Percentiles rank a stretch among this genome's conserved stretches.
phyloP scores from a whole-genome alignment of 1,140 invertebrate genomes.

The Drosophila kepulauana region DNA sequence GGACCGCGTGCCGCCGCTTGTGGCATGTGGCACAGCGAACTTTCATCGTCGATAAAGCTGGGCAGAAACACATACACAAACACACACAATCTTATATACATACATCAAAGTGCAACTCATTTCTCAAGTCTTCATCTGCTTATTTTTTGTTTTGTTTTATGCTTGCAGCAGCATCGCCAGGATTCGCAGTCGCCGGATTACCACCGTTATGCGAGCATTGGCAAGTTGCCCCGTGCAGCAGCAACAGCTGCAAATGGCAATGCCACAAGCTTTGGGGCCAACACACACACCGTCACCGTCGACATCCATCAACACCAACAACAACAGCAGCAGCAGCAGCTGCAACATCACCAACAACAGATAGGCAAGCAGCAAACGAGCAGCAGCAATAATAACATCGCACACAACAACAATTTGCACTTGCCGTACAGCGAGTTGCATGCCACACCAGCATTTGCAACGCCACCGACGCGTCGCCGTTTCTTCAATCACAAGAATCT shows the following conservation, averaged over 20 bases:
- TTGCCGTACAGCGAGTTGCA: conserved; percentile 69
- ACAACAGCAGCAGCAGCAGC: conserved; percentile 42
- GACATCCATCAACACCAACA: conserved; percentile 73
- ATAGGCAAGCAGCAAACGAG: conserved; percentile 51
- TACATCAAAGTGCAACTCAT: conserved; percentile 22
- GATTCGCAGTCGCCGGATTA: conserved; percentile 83
- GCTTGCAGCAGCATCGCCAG: conserved; percentile 81
- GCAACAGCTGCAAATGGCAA: conserved; percentile 39
- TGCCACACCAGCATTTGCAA: conserved; percentile 87
- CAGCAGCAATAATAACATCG: conserved; percentile 76
- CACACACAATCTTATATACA: background rate
- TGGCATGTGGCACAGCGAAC: conserved; percentile 37
- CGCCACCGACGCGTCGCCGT: conserved; percentile 91
- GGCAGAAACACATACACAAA: conserved; percentile 7
- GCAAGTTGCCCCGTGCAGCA: conserved; percentile 74
- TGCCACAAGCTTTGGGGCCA: conserved; percentile 40
- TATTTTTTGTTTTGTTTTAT: conserved; percentile 42
- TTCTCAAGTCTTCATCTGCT: conserved; percentile 26
- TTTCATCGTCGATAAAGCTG: conserved; percentile 78
- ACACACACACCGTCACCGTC: conserved; percentile 76
- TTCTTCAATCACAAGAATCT: conserved; percentile 92
- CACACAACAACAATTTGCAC: conserved; percentile 84
- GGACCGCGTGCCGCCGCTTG: conserved; percentile 22
- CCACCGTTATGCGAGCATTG: conserved; percentile 84
- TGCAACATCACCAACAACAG: conserved; percentile 65